Base-by-base conservation (phyloP, 1,140 invertebrate species). In the Drosophila ironensis region DNA sequence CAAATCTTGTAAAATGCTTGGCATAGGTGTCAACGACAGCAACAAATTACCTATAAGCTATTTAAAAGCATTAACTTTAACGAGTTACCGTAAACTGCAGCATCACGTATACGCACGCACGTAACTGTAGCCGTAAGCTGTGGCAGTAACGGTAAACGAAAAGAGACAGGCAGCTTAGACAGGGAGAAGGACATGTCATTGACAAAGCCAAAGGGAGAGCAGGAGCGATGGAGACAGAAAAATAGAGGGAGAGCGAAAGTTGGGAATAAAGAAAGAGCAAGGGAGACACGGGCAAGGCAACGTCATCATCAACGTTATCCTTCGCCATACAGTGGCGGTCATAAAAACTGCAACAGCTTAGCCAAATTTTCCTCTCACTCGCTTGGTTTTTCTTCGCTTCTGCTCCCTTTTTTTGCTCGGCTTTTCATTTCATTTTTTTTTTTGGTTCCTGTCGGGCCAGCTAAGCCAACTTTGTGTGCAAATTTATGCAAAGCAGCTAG, bases 51-150 rank as follows among this genome's bases (percentile, higher is more conserved):
- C 69, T 72, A 72, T 72, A 72, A 71, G 56, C 68, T 61, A 71
- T 71, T 71, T 71, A 71, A 71, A 71, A 61, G 68, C 67, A 72
- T 72, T 72, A 61, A 71, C 67, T 70, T 48, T 71, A 71, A 71
- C 66, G 75, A 74, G 76, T 81, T 66, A 81, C 70, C 44, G 44
- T 70, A 64, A 80, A 80, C 35, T 80, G 75, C 76, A 78, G 63
- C 68, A 78, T 72, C 50, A 61, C 68, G 53, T 71, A 71, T 50
- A 70, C 64, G 57, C 48, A 69, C 68, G 33, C 59, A 54, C 44
- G 22, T 38, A 11, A 35, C 22, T 11, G n/a, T 12, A 47, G 6
- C 12, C 1, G 5, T 25, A 9, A n/a, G 14, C 0, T 5, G 14
- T 7, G 7, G n/a, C n/a, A n/a, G n/a, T n/a, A 37, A 16, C 33